Evolutionary conservation across 2,113 vertebrate genomes (phyloP).

Genomic region (Archocentrus centrarchus): DNA sequence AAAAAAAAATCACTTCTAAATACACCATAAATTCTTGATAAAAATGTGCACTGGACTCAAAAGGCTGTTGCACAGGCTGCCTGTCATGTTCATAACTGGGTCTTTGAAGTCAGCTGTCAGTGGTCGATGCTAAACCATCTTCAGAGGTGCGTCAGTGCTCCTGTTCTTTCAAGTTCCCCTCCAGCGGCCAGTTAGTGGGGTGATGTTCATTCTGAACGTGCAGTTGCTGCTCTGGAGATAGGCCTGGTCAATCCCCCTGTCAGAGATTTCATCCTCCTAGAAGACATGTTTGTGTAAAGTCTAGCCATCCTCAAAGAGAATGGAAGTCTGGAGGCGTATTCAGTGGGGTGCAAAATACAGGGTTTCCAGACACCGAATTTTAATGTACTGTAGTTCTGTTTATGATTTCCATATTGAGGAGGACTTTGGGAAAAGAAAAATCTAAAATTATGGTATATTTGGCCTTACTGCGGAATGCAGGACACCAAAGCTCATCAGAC

Average conservation of each 20-base stretch:
- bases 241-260: constrained; percentile 64
- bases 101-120: constrained; percentile 79
- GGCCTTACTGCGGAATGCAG: background rate
- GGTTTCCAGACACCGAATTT: constrained; percentile 40
- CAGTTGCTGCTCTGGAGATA: constrained; percentile 79
- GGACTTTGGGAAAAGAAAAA: background rate
- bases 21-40: constrained; percentile 74
- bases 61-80: constrained; percentile 61
- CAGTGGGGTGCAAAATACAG: constrained; percentile 47
- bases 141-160: constrained; percentile 71
- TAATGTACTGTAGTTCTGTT: constrained; percentile 46
- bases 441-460: background rate
- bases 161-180: constrained; percentile 81
- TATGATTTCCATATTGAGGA: constrained; percentile 30
- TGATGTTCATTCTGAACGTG: constrained; percentile 68
- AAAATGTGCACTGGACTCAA: constrained; percentile 73
- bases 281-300: constrained; percentile 64
- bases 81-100: constrained; percentile 77
- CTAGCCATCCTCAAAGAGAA: constrained; percentile 69
- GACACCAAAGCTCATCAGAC: constrained; percentile 1
- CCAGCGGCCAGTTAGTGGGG: constrained; percentile 70
- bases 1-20: constrained; percentile 50
- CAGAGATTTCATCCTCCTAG: constrained; percentile 66
- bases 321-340: constrained; percentile 52
- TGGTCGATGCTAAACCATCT: constrained; percentile 72